Evolutionary conservation across 1,140 invertebrate species (phyloP), one percentile per base, ranked within the genome.

Genomic region (Aricia agestis): DNA sequence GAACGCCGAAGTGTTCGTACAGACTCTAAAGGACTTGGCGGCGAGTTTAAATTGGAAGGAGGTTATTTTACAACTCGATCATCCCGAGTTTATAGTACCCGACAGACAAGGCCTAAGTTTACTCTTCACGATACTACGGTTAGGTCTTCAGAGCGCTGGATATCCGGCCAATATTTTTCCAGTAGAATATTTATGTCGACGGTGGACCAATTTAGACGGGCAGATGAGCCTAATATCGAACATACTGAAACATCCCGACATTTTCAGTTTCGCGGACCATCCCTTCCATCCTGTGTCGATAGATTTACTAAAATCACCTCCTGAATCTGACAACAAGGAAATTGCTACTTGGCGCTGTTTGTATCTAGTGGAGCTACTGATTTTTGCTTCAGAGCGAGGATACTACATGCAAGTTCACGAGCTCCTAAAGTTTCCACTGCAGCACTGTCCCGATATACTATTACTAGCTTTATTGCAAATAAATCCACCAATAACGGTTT

Each of bases 231-330:
- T 98, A 42, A 93, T 99, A 15, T 94, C 95, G 72, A 95, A 97
- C 74, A 96, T 98, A 73, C 86, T 99, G 1, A 97, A 97, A 83
- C 95, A 97, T 92, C 95, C 97, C 0, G 98, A 99, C 89, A 94
- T 99, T 42, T 98, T 99, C 87, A 98, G 96, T 83, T 97, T 99
- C 86, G 95, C 96, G 67, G 98, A 99, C 89, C 96, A 97, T 91
- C 95, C 96, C 0, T 97, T 96, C 86, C 95, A 96, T 78, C 94
- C 96, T 7, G 97, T 98, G 3, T 92, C 95, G 1, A 95, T 98
- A 70, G 97, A 99, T 78, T 94, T 97, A 72, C 87, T 99, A 10
- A 99, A 99, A 92, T 96, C 97, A 17, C 95, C 96, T 15, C 98
- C 98, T 0, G 98, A 99, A 93, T 93, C 94, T 19, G 98, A 99